Conservation (phyloP, 2,888 invertebrate species). For the Flabesymbios commensalis region DNA sequence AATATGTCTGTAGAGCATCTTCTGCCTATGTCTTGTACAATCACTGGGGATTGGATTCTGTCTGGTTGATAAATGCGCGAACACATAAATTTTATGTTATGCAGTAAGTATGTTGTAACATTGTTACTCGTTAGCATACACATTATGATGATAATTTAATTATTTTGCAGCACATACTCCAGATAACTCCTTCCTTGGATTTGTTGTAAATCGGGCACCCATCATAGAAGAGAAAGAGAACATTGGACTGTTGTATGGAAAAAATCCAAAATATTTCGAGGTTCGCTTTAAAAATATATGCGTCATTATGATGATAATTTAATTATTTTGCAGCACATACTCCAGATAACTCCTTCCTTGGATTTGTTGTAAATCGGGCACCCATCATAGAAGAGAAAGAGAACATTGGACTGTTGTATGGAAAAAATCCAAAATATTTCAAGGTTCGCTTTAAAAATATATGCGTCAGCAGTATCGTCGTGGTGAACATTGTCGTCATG, state of each 20-base stretch:
- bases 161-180: conserved; percentile 12
- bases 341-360: conserved; percentile 33
- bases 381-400: conserved; percentile 7
- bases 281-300: conserved; percentile 7
- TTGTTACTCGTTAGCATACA: no score
- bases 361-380: conserved; percentile 20
- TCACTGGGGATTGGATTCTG: no score
- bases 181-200: conserved; percentile 34
- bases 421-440: conserved; percentile 28
- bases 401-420: conserved; percentile 29
- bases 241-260: conserved; percentile 30
- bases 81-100: no score
- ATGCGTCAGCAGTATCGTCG: no score
- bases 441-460: no score
- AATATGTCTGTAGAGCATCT: no score
- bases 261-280: conserved; percentile 25
- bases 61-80: no score
- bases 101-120: no score
- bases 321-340: conserved; percentile 21
- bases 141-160: no score
- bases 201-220: conserved; percentile 11
- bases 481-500: no score
- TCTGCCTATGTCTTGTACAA: no score
- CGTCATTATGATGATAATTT: neutral
- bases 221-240: conserved; percentile 14